phyloP scores from a whole-genome alignment of 2,888 invertebrate genomes.

The Heteropelma amictum region DNA sequence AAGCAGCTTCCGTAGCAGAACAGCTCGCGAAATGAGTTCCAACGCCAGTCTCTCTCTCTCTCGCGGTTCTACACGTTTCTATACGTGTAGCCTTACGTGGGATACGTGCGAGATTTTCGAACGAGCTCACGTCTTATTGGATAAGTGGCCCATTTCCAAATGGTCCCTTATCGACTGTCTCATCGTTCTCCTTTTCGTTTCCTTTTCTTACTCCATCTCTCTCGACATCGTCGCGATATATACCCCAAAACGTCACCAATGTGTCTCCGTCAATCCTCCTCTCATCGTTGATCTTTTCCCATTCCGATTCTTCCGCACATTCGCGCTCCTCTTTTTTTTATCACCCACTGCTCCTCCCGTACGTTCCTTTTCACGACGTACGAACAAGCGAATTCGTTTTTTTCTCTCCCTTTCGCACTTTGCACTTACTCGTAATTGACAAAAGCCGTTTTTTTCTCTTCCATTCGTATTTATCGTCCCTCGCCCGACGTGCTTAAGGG shows the following conservation, averaged over 20 bases:
- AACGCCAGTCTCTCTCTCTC: constrained; percentile 44
- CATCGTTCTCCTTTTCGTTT: constrained; percentile 54
- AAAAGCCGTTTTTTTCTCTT: not conserved
- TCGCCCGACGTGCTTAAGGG: not conserved
- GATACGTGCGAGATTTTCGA: constrained; percentile 60
- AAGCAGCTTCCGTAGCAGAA: constrained; percentile 46
- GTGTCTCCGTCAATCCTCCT: constrained; percentile 33
- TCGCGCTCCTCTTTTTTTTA: constrained; percentile 4
- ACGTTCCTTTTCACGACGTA: constrained; percentile 13
- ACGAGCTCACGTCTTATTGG: constrained; percentile 62
- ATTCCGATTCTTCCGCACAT: constrained; percentile 5
- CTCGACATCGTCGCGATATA: constrained; percentile 13
- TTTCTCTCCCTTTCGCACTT: constrained; percentile 26
- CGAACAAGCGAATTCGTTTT: constrained; percentile 12
- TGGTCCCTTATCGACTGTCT: constrained; percentile 59
- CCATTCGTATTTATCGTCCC: not conserved
- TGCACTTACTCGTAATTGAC: constrained; percentile 25
- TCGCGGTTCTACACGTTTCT: too few species aligned
- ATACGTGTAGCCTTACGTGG: constrained; percentile 51
- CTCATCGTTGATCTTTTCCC: constrained; percentile 49
- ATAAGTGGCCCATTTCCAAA: constrained; percentile 63
- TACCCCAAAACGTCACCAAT: constrained; percentile 34
- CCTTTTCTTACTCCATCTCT: constrained; percentile 44
- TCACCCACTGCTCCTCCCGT: too few species aligned
- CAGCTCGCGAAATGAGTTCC: constrained; percentile 54